phyloP scores from a whole-genome alignment of 2,113 vertebrate genomes.

The Alethe castanea region DNA sequence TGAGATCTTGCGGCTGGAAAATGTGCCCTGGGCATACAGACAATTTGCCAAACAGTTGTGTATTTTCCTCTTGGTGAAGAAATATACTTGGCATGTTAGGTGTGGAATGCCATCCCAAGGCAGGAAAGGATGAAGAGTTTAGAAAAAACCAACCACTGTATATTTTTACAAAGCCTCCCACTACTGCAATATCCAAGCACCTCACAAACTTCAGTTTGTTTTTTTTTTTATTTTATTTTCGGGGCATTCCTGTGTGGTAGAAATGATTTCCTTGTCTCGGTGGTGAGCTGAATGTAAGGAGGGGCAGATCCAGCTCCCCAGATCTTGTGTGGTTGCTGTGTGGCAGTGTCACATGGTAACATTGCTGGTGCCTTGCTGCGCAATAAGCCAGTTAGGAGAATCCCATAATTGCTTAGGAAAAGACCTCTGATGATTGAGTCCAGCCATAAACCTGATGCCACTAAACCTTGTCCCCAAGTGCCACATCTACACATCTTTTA shows the following conservation, averaged over 20 bases:
- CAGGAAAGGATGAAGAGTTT: neutral
- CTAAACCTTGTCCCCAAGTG: neutral
- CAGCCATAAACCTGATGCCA: no score
- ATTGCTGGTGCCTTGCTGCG: neutral
- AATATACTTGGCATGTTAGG: neutral
- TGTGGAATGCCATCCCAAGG: neutral
- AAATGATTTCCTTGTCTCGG: neutral
- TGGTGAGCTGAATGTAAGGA: neutral
- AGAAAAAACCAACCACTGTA: neutral
- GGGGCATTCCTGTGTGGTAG: neutral
- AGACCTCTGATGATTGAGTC: rapidly evolving
- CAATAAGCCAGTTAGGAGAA: neutral
- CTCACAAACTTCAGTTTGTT: neutral
- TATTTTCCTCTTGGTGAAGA: neutral
- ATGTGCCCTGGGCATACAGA: neutral
- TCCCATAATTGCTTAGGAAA: neutral
- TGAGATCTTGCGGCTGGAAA: neutral
- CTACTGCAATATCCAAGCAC: neutral
- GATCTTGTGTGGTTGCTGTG: neutral
- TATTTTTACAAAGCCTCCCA: neutral
- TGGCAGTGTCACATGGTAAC: neutral
- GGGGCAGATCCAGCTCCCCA: neutral
- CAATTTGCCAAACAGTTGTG: neutral
- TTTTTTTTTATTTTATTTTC: neutral
- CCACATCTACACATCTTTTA: neutral